Percentiles rank a stretch among this genome's conserved stretches.
These are phyloP conservation scores for Antechinus flavipes DNA, from an alignment of 2,113 vertebrate genomes.

Conservation along the genomic window DNA sequence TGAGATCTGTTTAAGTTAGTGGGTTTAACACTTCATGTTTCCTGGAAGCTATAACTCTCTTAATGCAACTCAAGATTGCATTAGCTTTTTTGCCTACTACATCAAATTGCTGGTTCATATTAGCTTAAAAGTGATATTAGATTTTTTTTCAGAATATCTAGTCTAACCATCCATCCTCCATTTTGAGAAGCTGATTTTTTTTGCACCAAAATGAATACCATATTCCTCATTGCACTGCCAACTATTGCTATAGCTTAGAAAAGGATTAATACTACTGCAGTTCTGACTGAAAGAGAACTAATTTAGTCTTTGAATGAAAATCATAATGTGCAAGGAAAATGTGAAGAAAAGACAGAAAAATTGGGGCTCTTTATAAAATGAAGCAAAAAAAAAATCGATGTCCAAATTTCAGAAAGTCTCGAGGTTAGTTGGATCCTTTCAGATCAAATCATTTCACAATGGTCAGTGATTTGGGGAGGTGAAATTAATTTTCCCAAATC, in stretches of 20 bases:
- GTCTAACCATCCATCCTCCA: background rate
- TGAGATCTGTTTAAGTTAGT: background rate
- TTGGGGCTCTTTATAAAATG: constrained; percentile 6
- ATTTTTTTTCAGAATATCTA: background rate
- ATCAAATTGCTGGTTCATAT: background rate
- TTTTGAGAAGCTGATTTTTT: background rate
- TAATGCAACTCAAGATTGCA: background rate
- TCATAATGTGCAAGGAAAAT: background rate
- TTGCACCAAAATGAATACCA: background rate
- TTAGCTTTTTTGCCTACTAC: background rate
- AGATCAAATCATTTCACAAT: background rate
- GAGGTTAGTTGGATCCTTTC: background rate
- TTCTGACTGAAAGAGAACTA: constrained; percentile 6
- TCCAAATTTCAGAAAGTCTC: constrained; percentile 5
- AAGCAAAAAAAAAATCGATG: constrained; percentile 9
- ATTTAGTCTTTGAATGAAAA: background rate
- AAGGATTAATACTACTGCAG: background rate
- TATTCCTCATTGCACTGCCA: background rate
- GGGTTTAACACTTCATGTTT: background rate
- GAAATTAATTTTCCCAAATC: background rate
- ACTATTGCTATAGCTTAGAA: background rate
- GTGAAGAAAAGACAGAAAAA: background rate
- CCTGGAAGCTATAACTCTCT: background rate
- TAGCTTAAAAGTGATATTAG: background rate
- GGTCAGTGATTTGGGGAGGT: background rate